phyloP scores from a whole-genome alignment of 2,797 vertebrate species.

The Molossus alvarezi region DNA sequence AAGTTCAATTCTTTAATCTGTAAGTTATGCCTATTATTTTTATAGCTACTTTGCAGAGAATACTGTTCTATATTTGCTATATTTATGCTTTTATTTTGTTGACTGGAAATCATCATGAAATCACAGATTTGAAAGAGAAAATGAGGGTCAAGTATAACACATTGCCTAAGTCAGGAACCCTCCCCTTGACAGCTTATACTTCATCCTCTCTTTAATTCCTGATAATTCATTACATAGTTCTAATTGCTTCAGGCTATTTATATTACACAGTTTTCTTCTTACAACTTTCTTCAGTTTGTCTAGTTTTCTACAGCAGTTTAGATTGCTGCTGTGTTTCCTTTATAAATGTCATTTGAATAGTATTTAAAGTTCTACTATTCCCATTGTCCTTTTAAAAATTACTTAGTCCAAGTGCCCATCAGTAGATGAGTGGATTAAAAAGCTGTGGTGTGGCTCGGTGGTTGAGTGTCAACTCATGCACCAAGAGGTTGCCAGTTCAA shows the following conservation, averaged over 20 bases:
- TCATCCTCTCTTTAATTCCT: background rate
- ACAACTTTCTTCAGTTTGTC: background rate
- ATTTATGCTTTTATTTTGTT: background rate
- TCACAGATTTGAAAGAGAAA: background rate
- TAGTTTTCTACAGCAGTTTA: background rate
- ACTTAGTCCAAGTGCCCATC: background rate
- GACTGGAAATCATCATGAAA: background rate
- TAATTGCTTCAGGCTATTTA: background rate
- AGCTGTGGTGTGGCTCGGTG: too few species aligned
- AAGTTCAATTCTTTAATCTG: background rate
- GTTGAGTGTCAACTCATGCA: too few species aligned
- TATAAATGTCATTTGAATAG: conserved; percentile 8
- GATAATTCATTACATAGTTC: background rate
- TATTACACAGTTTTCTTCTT: background rate
- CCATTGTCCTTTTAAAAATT: conserved; percentile 25
- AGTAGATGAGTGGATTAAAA: too few species aligned
- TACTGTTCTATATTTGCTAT: background rate
- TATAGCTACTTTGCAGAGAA: background rate
- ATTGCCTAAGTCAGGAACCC: background rate
- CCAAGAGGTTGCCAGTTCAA: too few species aligned
- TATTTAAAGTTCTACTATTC: background rate
- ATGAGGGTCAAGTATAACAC: background rate
- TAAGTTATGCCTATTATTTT: background rate
- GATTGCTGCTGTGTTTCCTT: background rate
- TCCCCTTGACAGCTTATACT: background rate